Evolutionary conservation across 2,888 invertebrate species (phyloP), one percentile per base, ranked within the genome.

Genomic region (Achlya flavicornis): DNA sequence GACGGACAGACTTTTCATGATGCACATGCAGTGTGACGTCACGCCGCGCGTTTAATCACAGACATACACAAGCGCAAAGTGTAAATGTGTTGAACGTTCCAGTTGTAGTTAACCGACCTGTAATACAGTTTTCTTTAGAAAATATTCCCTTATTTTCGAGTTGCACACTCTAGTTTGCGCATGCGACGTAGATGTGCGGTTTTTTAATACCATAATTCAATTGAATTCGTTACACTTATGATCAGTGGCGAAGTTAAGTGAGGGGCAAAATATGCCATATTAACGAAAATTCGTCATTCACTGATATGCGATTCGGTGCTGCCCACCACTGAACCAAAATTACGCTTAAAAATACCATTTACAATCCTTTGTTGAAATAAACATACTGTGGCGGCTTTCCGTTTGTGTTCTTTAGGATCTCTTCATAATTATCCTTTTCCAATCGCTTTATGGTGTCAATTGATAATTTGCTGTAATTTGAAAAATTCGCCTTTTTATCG

Each of bases 311-410:
- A 5, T 1, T 35, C 35, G 3, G 6, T 72, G 77, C 69, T 68
- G 46, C 46, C 53, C 53, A 53, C 53, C 53, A 53, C 53, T 53
- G 53, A 53, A 19, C 48, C 19, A 53, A 53, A 19, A 10, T 53
- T 7, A 53, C 16, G 7, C 53, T 53, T 53, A 74, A 12, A 41
- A 12, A 62, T 71, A 65, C 64, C 63, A 35, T 73, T 96, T 96
- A 98, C 77, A 98, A 92, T 35, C 98, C 98, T 87, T 98, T 98
- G 90, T 98, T 98, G 90, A 98, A 98, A 88, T 97, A 98, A 0
- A 98, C 96, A 58, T 94, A 94, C 64, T 94, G 89, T 0, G 98
- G 98, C 32, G 97, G 92, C 64, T 95, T 95, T 1, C 95, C 96
- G 62, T 94, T 92, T 0, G 95, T 95, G 66, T 96, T 96, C 73